Base-by-base conservation (phyloP, 2,797 vertebrate species). In the Protonibea diacanthus region DNA sequence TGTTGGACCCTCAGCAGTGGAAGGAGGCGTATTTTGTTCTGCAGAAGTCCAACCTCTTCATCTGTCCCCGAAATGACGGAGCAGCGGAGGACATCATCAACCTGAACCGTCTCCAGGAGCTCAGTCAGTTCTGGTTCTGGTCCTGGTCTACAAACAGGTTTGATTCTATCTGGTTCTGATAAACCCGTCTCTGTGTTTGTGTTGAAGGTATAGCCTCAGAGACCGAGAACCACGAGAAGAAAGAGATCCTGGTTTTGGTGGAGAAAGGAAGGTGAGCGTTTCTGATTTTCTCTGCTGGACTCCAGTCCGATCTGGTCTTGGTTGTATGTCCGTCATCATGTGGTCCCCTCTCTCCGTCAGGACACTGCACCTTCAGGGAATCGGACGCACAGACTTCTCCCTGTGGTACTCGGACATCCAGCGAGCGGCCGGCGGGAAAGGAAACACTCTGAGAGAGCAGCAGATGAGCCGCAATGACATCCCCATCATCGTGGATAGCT, bases 401-500 rank as follows among this genome's bases (percentile, higher is more conserved):
- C 93, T 97, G 0, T 99, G 98, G 98, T 97, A 94, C 20, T 0
- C 88, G 0, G 97, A 98, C 93, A 98, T 99, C 86, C 96, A 95
- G 86, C 95, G 95, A 0, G 97, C 97, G 0, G 97, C 98, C 0
- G 97, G 97, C 0, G 97, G 98, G 0, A 95, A 96, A 12, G 97
- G 97, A 0, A 98, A 98, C 0, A 91, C 96, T 0, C 93, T 99
- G 82, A 93, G 96, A 60, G 97, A 99, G 63, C 98, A 99, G 92
- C 98, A 99, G 94, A 96, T 99, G 88, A 99, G 97, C 92, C 89
- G 98, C 0, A 96, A 94, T 3, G 97, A 98, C 92, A 98, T 99
- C 77, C 98, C 98, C 84, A 99, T 99, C 91, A 98, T 99, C 0
- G 97, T 99, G 84, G 97, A 99, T 89, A 97, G 98, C 94, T 99